phyloP scores from a whole-genome alignment of 2,888 invertebrate genomes.

The Hirtodrosophila histrioides region DNA sequence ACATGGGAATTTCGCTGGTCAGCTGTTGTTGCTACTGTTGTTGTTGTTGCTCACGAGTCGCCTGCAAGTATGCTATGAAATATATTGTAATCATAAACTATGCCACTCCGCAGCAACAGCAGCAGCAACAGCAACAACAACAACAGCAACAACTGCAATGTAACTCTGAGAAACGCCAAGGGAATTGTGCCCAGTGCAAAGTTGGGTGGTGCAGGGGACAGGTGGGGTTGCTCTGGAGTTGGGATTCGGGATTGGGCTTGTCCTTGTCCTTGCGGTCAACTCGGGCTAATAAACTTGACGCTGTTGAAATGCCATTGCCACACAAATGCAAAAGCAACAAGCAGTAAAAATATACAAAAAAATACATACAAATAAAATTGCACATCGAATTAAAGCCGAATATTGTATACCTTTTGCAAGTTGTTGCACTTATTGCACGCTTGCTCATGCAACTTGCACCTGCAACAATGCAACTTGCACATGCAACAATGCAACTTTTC shows the following conservation, averaged over 20 bases:
- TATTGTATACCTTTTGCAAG: no score
- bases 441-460: no score
- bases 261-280: conserved; percentile 28
- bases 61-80: conserved; percentile 62
- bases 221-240: not conserved
- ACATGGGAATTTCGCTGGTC: conserved; percentile 34
- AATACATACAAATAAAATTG: no score
- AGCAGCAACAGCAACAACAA: conserved; percentile 8
- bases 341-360: not conserved
- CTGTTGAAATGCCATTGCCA: conserved; percentile 4
- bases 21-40: conserved; percentile 14
- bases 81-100: conserved; percentile 60
- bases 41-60: conserved; percentile 38
- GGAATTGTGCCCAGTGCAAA: conserved; percentile 20
- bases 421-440: no score
- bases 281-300: conserved; percentile 13
- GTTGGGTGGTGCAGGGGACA: not conserved
- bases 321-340: not conserved
- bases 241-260: not conserved
- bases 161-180: not conserved
- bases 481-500: no score
- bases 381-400: no score
- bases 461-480: no score
- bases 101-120: conserved; percentile 20
- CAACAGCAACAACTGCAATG: conserved; percentile 8